These are phyloP conservation scores for Brachirus orientalis DNA, from an alignment of 2,113 vertebrate species.

Conservation along the genomic window DNA sequence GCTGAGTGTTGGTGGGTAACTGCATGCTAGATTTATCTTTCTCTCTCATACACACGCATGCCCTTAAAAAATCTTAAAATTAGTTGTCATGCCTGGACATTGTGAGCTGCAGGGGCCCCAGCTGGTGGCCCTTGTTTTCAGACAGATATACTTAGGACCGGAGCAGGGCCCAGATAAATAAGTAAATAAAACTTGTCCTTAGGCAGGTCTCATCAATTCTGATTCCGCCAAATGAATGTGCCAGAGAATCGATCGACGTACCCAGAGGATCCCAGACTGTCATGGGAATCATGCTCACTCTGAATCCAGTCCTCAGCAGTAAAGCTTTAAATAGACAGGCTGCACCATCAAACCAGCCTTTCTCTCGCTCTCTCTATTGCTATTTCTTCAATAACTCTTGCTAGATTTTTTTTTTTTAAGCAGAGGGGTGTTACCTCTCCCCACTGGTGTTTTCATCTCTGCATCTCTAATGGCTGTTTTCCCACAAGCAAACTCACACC, in stretches of 20 bases:
- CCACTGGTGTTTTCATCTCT: constrained; percentile 4
- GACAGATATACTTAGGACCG: constrained; percentile 30
- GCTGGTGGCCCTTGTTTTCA: constrained; percentile 17
- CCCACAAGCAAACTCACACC: constrained; percentile 27
- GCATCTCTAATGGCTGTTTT: not conserved
- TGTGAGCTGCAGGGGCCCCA: constrained; percentile 16
- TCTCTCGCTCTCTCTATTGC: not conserved
- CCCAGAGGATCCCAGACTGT: constrained; percentile 46
- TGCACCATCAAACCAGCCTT: constrained; percentile 8
- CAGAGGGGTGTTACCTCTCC: constrained; percentile 13
- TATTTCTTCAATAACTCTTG: constrained; percentile 10
- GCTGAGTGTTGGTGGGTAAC: constrained; percentile 10
- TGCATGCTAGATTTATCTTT: constrained; percentile 19
- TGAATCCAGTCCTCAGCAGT: not conserved
- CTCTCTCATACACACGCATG: constrained; percentile 7
- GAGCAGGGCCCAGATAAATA: constrained; percentile 55
- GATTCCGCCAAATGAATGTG: constrained; percentile 66
- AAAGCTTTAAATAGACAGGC: constrained; percentile 34
- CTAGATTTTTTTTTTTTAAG: constrained; percentile 25
- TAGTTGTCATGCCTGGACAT: constrained; percentile 36
- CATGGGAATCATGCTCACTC: constrained; percentile 28
- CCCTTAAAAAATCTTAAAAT: constrained; percentile 42
- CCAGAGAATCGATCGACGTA: constrained; percentile 70
- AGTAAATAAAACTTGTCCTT: constrained; percentile 57
- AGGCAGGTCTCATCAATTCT: constrained; percentile 64